Percentiles rank a stretch among this genome's conserved stretches.
Evolutionary conservation across 1,140 invertebrate genomes (phyloP).

Genomic region (Calephelis virginiensis): DNA sequence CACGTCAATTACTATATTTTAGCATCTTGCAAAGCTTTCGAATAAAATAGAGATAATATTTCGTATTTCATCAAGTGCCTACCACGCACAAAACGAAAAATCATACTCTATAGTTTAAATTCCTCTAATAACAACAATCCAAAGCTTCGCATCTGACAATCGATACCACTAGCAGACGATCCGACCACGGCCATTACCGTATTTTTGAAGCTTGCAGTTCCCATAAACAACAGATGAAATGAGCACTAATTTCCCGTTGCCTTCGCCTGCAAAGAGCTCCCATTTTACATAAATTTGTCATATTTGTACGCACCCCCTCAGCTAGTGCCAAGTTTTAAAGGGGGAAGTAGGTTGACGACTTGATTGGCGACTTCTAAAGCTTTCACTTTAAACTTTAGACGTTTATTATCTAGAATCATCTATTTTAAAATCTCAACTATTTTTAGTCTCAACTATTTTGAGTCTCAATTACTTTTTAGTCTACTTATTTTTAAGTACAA

Average conservation of each 20-base stretch:
- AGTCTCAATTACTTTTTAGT: too few species aligned
- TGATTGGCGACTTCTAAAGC: slow-evolving; percentile 10
- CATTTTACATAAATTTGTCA: slow-evolving; percentile 73
- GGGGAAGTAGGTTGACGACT: slow-evolving; percentile 24
- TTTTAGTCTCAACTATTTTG: too few species aligned
- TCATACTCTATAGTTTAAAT: neutral
- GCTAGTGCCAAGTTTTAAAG: slow-evolving; percentile 51
- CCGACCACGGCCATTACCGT: slow-evolving; percentile 53
- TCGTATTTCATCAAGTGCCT: neutral
- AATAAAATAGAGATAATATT: too few species aligned
- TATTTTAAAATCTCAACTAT: too few species aligned
- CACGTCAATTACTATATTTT: too few species aligned
- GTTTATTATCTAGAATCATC: neutral
- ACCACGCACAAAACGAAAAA: neutral
- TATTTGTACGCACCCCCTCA: slow-evolving; percentile 60
- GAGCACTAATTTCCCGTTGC: slow-evolving; percentile 67
- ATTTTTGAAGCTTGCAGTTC: slow-evolving; percentile 54
- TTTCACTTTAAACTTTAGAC: neutral
- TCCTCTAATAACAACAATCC: slow-evolving; percentile 24
- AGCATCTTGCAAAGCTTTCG: too few species aligned
- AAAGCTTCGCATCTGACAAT: slow-evolving; percentile 36
- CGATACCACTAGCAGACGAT: slow-evolving; percentile 47
- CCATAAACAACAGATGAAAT: slow-evolving; percentile 68
- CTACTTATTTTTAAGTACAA: too few species aligned
- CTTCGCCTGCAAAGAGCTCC: slow-evolving; percentile 47